Evolutionary conservation across 2,113 vertebrate genomes (phyloP).

Genomic region (Cairina moschata): DNA sequence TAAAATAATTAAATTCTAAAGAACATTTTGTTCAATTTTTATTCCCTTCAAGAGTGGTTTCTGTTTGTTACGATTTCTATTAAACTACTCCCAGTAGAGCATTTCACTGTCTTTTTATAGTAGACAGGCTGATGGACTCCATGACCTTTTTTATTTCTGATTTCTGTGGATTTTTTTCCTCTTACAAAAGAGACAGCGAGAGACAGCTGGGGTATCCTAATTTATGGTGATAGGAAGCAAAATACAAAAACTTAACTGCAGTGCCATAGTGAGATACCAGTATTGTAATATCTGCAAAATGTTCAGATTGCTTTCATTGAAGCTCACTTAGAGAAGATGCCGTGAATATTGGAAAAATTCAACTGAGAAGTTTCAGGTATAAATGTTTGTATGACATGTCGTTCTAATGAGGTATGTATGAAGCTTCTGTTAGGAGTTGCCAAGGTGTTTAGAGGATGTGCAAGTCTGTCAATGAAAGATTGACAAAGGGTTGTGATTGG

Average conservation of each 20-base stretch:
- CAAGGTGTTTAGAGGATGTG: not conserved
- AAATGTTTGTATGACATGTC: not conserved
- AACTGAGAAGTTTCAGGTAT: not conserved
- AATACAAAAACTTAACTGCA: not conserved
- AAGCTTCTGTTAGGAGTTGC: not conserved
- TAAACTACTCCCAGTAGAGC: constrained; percentile 9
- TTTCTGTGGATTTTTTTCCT: not conserved
- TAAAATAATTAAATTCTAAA: constrained; percentile 4
- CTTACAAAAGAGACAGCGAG: not conserved
- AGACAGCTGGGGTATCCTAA: constrained; percentile 13
- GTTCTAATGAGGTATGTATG: not conserved
- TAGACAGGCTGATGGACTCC: not conserved
- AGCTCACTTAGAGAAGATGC: not conserved
- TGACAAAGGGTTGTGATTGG: not conserved
- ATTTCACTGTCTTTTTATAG: constrained; percentile 20
- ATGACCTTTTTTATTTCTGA: constrained; percentile 30
- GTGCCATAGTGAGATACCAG: not conserved
- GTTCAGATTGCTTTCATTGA: constrained; percentile 18
- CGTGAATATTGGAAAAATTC: not conserved
- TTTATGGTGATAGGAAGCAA: constrained; percentile 30
- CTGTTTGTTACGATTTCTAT: constrained; percentile 5
- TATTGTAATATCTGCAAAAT: not conserved
- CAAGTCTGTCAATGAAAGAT: not conserved
- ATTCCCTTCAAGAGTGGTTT: not conserved
- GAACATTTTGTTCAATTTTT: not conserved